phyloP scores from a whole-genome alignment of 2,113 vertebrate genomes.

The Colinus virginianus region DNA sequence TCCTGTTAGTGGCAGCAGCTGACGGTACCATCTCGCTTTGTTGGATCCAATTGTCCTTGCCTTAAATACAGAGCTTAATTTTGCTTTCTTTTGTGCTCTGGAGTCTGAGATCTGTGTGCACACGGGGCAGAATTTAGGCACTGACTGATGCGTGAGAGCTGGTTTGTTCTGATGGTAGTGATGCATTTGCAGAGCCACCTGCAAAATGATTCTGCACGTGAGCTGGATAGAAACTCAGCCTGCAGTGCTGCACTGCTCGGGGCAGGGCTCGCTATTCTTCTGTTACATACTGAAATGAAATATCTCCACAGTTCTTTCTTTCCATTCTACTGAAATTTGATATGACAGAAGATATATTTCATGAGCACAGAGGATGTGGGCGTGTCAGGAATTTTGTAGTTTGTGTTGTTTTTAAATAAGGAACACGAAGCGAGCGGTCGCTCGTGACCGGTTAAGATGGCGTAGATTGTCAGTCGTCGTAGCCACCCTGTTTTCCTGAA shows the following conservation, averaged over 20 bases:
- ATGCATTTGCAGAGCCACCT: background rate
- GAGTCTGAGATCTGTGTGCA: background rate
- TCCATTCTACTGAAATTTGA: constrained; percentile 26
- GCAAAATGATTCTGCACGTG: background rate
- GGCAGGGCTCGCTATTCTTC: background rate
- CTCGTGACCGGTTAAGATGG: constrained; percentile 50
- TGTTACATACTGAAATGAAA: background rate
- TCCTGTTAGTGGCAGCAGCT: background rate
- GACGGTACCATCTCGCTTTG: background rate
- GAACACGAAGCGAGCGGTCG: constrained; percentile 44
- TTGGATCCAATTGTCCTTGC: background rate
- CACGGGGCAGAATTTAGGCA: background rate
- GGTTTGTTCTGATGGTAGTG: background rate
- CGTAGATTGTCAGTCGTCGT: constrained; percentile 61
- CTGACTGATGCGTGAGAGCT: background rate
- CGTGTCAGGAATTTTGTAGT: constrained; percentile 68
- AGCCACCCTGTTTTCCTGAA: constrained; percentile 66
- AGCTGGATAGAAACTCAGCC: background rate
- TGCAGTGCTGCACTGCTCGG: background rate
- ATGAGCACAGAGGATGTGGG: constrained; percentile 56
- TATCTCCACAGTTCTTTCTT: constrained; percentile 29
- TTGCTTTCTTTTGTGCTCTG: background rate
- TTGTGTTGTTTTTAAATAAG: constrained; percentile 57
- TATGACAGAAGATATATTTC: constrained; percentile 65
- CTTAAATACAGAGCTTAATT: constrained; percentile 28